phyloP scores from a whole-genome alignment of 2,888 invertebrate species.

The Microdon myrmicae region DNA sequence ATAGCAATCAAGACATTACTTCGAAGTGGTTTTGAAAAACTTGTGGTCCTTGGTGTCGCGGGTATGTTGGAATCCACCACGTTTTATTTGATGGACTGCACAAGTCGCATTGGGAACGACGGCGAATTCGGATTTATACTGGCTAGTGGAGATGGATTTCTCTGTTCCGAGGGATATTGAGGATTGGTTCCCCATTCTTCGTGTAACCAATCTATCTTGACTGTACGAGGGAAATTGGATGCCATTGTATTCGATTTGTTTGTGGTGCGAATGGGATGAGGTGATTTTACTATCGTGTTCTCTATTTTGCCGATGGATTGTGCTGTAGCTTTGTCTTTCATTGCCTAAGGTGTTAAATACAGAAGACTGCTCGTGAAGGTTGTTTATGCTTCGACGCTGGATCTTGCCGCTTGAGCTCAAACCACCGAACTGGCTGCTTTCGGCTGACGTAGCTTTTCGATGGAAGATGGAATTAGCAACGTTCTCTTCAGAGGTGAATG shows the following conservation, averaged over 20 bases:
- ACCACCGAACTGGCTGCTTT: slow-evolving; percentile 59
- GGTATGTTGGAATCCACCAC: slow-evolving; percentile 84
- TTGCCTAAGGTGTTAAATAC: slow-evolving; percentile 74
- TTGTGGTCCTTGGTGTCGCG: slow-evolving; percentile 86
- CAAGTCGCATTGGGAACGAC: slow-evolving; percentile 79
- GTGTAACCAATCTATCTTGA: slow-evolving; percentile 56
- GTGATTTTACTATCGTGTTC: slow-evolving; percentile 67
- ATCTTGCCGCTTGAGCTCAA: slow-evolving; percentile 72
- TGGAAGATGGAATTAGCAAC: slow-evolving; percentile 82
- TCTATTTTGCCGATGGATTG: slow-evolving; percentile 78
- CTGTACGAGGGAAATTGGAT: slow-evolving; percentile 59
- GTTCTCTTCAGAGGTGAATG: slow-evolving; percentile 79
- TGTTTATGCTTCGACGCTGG: slow-evolving; percentile 82
- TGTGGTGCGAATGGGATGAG: slow-evolving; percentile 37
- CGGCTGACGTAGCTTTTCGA: slow-evolving; percentile 69
- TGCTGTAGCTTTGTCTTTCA: slow-evolving; percentile 82
- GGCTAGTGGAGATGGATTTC: slow-evolving; percentile 70
- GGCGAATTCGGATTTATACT: slow-evolving; percentile 81
- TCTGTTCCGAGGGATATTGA: slow-evolving; percentile 80
- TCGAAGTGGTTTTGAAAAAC: slow-evolving; percentile 73
- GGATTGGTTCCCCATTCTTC: slow-evolving; percentile 76
- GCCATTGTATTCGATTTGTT: slow-evolving; percentile 52
- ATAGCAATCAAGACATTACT: slow-evolving; percentile 13
- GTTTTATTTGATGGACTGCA: slow-evolving; percentile 79
- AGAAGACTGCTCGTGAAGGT: slow-evolving; percentile 78